Evolutionary conservation across 1,140 invertebrate species (phyloP), one percentile per base, ranked within the genome.

Genomic region (Drosophila nikananu): DNA sequence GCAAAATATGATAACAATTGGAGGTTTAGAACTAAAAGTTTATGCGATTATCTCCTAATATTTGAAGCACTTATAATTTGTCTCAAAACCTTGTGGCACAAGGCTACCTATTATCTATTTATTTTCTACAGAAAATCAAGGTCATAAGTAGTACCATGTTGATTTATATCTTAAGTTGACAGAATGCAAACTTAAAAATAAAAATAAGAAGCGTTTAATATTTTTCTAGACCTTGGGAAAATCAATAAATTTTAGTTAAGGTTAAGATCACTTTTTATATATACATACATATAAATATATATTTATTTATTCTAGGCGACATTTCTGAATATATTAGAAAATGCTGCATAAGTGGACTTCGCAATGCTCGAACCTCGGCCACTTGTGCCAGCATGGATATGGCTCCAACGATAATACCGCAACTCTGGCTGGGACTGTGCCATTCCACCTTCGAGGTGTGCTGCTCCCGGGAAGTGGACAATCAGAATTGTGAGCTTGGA

Each of bases 401-500:
- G 15, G 49, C 78, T 15, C 52, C 82, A 1, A 30, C 39, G 5
- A 74, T 61, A 42, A 91, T 92, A 21, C 83, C 92, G 1, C 58
- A 77, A 10, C 70, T 91, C 0, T 92, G 92, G 87, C 67, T 86
- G 7, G 91, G 91, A 13, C 42, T 93, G 8, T 93, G 92, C 19
- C 71, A 86, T 44, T 92, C 92, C 4, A 91, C 92, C 4, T 80
- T 82, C 27, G 74, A 81, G n/a, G 86, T 93, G 3, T 93, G 92
- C 51, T 93, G 92, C 61, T 76, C 87, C 6, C 62, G 58, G 8
- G 78, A 92, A 61, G 17, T 83, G 13, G 80, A 86, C 0, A 70
- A 81, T 12, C 68, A 81, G 32, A 80, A 79, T 39, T 93, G 92
- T 60, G 79, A 80, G 5, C 60, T 81, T 8, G 92, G 92, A 10